These are phyloP conservation scores for Andrena trimmerana DNA, from an alignment of 2,888 invertebrate species.

Conservation along the genomic window DNA sequence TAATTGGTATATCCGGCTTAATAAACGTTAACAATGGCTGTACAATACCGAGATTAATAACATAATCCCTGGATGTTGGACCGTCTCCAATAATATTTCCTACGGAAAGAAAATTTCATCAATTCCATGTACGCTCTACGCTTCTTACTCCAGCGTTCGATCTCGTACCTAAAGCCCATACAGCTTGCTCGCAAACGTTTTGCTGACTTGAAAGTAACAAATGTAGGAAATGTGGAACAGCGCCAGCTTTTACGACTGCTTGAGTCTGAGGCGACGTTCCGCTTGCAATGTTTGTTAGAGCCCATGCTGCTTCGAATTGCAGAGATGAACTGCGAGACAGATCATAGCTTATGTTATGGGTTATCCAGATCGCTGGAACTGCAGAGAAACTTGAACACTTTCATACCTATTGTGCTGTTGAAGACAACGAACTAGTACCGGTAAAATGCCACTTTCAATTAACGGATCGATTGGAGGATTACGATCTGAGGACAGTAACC, in stretches of 20 bases:
- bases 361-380: neutral
- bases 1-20: slow-evolving; percentile 97
- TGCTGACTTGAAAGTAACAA: slow-evolving; percentile 96
- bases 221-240: slow-evolving; percentile 97
- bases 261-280: slow-evolving; percentile 97
- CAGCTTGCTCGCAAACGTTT: slow-evolving; percentile 99
- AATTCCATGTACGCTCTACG: neutral
- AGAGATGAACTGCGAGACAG: slow-evolving; percentile 90
- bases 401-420: slow-evolving; percentile 91
- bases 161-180: slow-evolving; percentile 96
- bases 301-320: slow-evolving; percentile 99
- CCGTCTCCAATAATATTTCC: slow-evolving; percentile 97
- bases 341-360: neutral
- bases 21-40: slow-evolving; percentile 97
- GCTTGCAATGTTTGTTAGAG: slow-evolving; percentile 97
- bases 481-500: slow-evolving; percentile 97
- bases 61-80: slow-evolving; percentile 96
- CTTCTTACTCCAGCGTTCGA: neutral
- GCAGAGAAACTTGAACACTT: neutral
- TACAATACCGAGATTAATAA: slow-evolving; percentile 97
- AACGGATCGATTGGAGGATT: slow-evolving; percentile 99
- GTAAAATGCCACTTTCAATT: slow-evolving; percentile 97
- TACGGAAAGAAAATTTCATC: slow-evolving; percentile 59
- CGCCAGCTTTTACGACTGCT: slow-evolving; percentile 96
- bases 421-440: slow-evolving; percentile 96